A percentile compares a stretch with the other conserved stretches of the same genome.
phyloP scores from a whole-genome alignment of 2,113 vertebrate genomes.

The Archilochus colubris region DNA sequence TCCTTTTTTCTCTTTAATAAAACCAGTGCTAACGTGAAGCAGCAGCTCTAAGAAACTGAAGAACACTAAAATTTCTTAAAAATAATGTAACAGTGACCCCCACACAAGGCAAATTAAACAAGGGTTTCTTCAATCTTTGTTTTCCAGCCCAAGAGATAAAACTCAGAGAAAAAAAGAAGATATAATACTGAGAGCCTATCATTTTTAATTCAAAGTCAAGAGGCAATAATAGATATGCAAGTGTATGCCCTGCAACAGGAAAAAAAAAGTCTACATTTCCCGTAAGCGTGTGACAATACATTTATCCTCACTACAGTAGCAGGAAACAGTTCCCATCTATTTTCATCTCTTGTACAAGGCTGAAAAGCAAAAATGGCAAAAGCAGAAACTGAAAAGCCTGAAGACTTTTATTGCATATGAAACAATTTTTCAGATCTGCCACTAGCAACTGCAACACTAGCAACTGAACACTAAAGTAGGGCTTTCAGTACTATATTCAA shows the following conservation, averaged over 20 bases:
- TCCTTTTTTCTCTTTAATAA: not conserved
- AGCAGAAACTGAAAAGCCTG: not conserved
- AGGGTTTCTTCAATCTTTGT: not conserved
- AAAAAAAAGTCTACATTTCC: not conserved
- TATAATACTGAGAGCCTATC: not conserved
- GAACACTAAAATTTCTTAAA: not conserved
- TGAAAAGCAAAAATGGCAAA: not conserved
- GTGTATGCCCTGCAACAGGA: not conserved
- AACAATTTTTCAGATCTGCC: not conserved
- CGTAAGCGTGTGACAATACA: not conserved
- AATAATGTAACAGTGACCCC: not conserved
- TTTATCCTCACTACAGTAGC: not conserved
- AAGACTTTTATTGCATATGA: not conserved
- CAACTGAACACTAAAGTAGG: not conserved
- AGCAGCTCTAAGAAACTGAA: not conserved
- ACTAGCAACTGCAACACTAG: not conserved
- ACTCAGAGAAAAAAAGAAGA: not conserved
- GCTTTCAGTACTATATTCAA: constrained; percentile 7
- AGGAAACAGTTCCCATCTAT: not conserved
- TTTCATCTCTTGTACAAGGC: not conserved
- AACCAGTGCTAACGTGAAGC: not conserved
- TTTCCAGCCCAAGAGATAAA: not conserved
- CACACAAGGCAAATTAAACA: not conserved
- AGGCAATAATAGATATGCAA: not conserved
- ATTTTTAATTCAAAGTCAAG: not conserved